These are phyloP conservation scores for Seriola aureovittata DNA, from an alignment of 2,113 vertebrate genomes.

Conservation along the genomic window DNA sequence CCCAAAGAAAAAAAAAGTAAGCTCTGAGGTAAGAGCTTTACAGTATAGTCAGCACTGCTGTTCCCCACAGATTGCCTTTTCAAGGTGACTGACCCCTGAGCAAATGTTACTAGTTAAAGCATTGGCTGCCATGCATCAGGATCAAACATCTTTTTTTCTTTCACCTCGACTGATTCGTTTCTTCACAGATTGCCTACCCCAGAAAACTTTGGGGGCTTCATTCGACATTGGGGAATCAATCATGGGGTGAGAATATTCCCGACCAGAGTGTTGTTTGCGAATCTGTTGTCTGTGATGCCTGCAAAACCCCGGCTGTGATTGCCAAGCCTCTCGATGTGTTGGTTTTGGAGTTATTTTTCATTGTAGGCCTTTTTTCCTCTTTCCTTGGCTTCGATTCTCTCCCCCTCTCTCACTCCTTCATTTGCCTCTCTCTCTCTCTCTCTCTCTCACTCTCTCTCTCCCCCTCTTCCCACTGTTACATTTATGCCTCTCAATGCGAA, in stretches of 20 bases:
- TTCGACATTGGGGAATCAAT: constrained; percentile 79
- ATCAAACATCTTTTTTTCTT: constrained; percentile 68
- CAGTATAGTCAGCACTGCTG: constrained; percentile 68
- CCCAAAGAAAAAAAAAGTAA: constrained; percentile 8
- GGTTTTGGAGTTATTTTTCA: constrained; percentile 80
- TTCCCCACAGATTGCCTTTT: constrained; percentile 73
- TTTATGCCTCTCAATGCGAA: constrained; percentile 52
- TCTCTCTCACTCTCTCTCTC: constrained; percentile 3
- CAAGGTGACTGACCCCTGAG: constrained; percentile 74
- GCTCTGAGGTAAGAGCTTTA: constrained; percentile 56
- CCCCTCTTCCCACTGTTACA: constrained; percentile 39
- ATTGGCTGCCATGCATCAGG: constrained; percentile 73
- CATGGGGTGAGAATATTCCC: constrained; percentile 74
- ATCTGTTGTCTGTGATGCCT: constrained; percentile 78
- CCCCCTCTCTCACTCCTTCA: background rate
- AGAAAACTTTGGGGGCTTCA: constrained; percentile 76
- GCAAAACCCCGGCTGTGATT: constrained; percentile 76
- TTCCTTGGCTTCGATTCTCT: constrained; percentile 54
- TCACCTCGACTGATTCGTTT: constrained; percentile 69
- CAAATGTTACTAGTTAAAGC: constrained; percentile 74
- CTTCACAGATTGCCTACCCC: constrained; percentile 76
- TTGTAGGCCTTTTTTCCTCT: constrained; percentile 63
- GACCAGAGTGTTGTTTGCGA: constrained; percentile 75
- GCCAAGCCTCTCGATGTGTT: constrained; percentile 76
- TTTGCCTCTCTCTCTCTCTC: background rate